These are phyloP conservation scores for Xylocampa areola DNA, from an alignment of 2,888 invertebrate species.

Conservation along the genomic window DNA sequence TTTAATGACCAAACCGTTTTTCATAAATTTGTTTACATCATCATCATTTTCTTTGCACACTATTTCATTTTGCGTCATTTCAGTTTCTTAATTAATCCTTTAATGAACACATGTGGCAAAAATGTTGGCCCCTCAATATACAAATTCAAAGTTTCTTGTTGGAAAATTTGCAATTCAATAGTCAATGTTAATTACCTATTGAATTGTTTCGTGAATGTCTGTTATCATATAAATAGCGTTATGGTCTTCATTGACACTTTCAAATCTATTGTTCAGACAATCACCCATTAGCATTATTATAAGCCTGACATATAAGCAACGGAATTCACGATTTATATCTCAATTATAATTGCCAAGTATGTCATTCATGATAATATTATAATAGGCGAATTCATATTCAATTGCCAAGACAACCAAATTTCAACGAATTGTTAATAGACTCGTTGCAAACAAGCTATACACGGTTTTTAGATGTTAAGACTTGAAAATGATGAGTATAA, in stretches of 20 bases:
- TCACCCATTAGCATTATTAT: conserved; percentile 43
- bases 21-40: conserved; percentile 1
- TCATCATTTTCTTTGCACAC: conserved; percentile 1
- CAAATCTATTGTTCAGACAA: conserved; percentile 47
- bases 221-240: conserved; percentile 48
- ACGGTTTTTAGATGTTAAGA: conserved; percentile 4
- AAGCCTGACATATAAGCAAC: conserved; percentile 34
- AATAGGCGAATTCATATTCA: conserved; percentile 6
- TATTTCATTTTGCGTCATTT: conserved; percentile 6
- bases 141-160: conserved; percentile 32
- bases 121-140: conserved; percentile 25
- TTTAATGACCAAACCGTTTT: conserved; percentile 8
- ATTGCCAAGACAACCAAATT: conserved; percentile 4
- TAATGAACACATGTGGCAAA: conserved; percentile 19
- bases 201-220: conserved; percentile 50
- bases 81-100: conserved; percentile 12
- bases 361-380: conserved; percentile 1
- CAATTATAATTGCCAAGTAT: conserved; percentile 19
- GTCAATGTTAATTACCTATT: conserved; percentile 61
- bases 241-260: conserved; percentile 54
- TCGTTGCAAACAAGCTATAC: conserved; percentile 6
- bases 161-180: conserved; percentile 61
- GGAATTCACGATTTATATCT: conserved; percentile 35
- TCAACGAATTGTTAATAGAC: conserved; percentile 7
- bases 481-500: too few relatives aligned